Evolutionary conservation across 2,113 vertebrate genomes (phyloP).

Genomic region (Fregetta grallaria): DNA sequence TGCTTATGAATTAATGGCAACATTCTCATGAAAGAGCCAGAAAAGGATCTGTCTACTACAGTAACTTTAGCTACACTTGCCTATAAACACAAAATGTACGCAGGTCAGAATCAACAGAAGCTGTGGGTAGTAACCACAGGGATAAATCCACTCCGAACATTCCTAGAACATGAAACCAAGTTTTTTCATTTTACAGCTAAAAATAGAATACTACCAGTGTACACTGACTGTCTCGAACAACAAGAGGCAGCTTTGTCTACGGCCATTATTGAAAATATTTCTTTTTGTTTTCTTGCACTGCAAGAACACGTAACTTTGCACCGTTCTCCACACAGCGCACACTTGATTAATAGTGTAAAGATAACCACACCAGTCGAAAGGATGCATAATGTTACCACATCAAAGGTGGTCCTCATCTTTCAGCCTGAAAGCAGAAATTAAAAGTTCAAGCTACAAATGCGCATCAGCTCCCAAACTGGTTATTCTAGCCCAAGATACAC

Average conservation of each 20-base stretch:
- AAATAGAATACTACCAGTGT: background rate
- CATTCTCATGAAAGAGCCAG: background rate
- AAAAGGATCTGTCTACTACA: background rate
- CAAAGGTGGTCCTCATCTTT: background rate
- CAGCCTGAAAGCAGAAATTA: background rate
- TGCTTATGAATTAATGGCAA: background rate
- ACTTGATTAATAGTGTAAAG: background rate
- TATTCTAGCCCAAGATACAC: background rate
- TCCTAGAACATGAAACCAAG: background rate
- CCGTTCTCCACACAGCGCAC: background rate
- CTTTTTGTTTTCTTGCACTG: background rate
- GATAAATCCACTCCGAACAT: background rate
- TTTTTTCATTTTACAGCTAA: background rate
- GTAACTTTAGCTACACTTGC: background rate
- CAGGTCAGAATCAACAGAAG: background rate
- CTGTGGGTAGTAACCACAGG: background rate
- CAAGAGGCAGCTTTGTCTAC: background rate
- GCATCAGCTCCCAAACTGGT: background rate
- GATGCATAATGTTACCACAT: accelerated
- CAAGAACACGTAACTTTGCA: background rate
- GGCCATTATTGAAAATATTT: background rate
- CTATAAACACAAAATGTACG: background rate
- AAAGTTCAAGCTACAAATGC: background rate
- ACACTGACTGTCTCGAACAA: background rate
- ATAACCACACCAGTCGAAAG: background rate